A percentile compares a stretch with the other conserved stretches of the same genome.
phyloP scores from a whole-genome alignment of 2,113 vertebrate species.

The Empidonax alnorum region DNA sequence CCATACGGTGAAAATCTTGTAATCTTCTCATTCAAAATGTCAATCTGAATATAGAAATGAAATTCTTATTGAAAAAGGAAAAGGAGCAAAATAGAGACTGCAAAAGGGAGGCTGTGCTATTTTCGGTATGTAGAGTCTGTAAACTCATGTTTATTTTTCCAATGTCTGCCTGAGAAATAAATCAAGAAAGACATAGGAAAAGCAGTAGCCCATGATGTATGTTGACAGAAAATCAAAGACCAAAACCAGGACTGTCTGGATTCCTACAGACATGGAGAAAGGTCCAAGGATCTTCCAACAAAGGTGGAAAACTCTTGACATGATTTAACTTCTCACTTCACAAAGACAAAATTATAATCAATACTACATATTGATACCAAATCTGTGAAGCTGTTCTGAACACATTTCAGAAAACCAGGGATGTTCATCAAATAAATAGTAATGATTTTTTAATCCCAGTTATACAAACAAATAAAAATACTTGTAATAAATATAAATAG shows the following conservation, averaged over 20 bases:
- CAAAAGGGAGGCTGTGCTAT: neutral
- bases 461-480: neutral
- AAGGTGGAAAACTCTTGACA: neutral
- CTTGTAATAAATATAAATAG: neutral
- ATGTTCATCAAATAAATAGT: neutral
- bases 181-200: neutral
- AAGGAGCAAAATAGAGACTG: constrained; percentile 15
- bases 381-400: neutral
- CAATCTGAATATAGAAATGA: constrained; percentile 70
- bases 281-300: neutral
- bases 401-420: neutral
- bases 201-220: neutral
- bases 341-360: neutral
- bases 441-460: neutral
- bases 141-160: constrained; percentile 14
- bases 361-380: neutral
- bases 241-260: neutral
- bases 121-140: neutral
- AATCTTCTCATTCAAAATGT: constrained; percentile 60
- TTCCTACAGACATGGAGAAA: neutral
- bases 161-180: constrained; percentile 1
- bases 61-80: constrained; percentile 35
- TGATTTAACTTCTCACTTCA: neutral
- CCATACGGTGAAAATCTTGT: constrained; percentile 48
- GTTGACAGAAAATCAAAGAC: neutral